phyloP scores from a whole-genome alignment of 2,797 vertebrate genomes.

The Tapera naevia region DNA sequence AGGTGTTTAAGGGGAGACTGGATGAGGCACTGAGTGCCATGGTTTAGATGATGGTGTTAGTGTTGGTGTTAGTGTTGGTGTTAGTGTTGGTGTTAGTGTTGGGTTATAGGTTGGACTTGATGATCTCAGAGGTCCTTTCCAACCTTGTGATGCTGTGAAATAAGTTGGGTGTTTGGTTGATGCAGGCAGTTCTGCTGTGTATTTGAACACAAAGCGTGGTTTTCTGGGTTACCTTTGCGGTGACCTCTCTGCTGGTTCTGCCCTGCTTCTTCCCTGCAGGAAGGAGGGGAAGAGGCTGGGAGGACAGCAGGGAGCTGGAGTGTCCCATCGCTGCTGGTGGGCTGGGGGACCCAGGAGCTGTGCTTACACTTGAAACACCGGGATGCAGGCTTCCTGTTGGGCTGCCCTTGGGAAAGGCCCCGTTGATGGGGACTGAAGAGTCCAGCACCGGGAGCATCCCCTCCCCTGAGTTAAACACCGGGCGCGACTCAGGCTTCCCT shows the following conservation, averaged over 20 bases:
- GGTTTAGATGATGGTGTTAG: too few relatives aligned
- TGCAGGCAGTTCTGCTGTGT: background rate
- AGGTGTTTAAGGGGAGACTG: too few relatives aligned
- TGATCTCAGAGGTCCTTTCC: too few relatives aligned
- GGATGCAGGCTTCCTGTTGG: background rate
- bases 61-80: too few relatives aligned
- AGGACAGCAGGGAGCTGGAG: background rate
- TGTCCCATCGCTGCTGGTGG: background rate
- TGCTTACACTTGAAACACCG: background rate
- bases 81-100: too few relatives aligned
- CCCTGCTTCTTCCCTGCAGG: background rate
- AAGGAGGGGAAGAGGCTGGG: background rate
- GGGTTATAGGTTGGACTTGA: too few relatives aligned
- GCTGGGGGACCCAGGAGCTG: background rate
- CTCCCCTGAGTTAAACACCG: accelerated
- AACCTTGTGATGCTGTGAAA: too few relatives aligned
- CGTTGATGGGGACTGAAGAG: accelerated
- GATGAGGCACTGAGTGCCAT: too few relatives aligned
- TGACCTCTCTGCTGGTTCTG: background rate
- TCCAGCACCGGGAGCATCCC: background rate
- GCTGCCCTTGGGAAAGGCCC: background rate
- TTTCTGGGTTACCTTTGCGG: background rate
- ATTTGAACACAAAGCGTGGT: background rate
- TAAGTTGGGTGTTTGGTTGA: accelerated
- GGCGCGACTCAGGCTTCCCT: background rate